Percentiles rank a stretch among this genome's conserved stretches.
These are phyloP conservation scores for Tringa solitaria DNA, from an alignment of 2,113 vertebrate genomes.

Conservation along the genomic window DNA sequence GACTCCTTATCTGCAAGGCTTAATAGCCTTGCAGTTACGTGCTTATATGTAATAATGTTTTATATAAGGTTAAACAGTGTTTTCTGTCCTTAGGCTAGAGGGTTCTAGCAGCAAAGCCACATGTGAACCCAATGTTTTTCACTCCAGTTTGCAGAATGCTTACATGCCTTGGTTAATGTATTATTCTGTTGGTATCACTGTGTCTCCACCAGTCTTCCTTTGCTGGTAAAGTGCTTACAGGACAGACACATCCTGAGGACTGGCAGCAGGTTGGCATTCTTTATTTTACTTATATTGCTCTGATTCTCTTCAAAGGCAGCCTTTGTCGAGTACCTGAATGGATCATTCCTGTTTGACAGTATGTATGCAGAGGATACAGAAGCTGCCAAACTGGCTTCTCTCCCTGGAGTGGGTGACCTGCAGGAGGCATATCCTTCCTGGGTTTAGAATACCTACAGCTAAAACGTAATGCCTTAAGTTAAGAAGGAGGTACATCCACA, in stretches of 20 bases:
- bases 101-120: not conserved
- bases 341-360: slow-evolving; percentile 80
- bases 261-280: not conserved
- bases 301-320: slow-evolving; percentile 77
- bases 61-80: not conserved
- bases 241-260: not conserved
- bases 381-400: slow-evolving; percentile 68
- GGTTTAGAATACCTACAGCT: not conserved
- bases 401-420: slow-evolving; percentile 75
- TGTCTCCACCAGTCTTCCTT: not conserved
- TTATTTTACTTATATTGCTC: not conserved
- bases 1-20: not conserved
- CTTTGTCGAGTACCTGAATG: slow-evolving; percentile 87
- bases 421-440: slow-evolving; percentile 87
- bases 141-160: not conserved
- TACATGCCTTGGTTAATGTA: not conserved
- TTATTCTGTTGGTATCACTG: not conserved
- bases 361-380: slow-evolving; percentile 82
- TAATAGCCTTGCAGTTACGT: not conserved
- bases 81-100: not conserved
- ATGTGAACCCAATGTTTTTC: not conserved
- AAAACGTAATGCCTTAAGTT: not conserved
- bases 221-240: not conserved
- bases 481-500: slow-evolving; percentile 4
- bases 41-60: not conserved